A percentile compares a stretch with the other conserved stretches of the same genome.
Evolutionary conservation across 2,888 invertebrate genomes (phyloP).

Genomic region (Orthosia cruda): DNA sequence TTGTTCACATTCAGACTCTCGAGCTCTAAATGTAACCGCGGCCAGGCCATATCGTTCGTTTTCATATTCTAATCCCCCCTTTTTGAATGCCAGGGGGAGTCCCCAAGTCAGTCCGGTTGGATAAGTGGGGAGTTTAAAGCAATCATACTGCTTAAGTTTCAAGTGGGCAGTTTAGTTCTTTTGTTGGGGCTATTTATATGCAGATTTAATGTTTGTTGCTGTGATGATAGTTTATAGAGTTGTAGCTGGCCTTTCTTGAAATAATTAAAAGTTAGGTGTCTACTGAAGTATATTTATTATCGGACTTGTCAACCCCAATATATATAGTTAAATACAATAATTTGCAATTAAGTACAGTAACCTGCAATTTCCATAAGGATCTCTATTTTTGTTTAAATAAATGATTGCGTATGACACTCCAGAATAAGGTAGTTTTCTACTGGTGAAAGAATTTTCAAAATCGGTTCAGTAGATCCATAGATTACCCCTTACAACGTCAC

Average conservation of each 20-base stretch:
- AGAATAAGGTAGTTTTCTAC: no score
- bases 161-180: background rate
- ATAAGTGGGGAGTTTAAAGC: conserved; percentile 19
- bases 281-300: no score
- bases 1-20: conserved; percentile 41
- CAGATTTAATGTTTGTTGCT: background rate
- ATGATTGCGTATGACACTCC: no score
- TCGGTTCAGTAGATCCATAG: no score
- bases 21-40: conserved; percentile 49
- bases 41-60: conserved; percentile 38
- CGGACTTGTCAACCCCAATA: no score
- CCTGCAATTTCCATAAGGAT: no score
- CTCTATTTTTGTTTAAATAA: no score
- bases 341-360: no score
- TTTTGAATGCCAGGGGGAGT: conserved; percentile 36
- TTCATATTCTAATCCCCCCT: conserved; percentile 47
- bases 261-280: no score
- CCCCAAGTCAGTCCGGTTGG: conserved; percentile 5
- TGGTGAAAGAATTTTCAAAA: no score
- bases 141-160: conserved; percentile 15
- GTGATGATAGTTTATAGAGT: background rate
- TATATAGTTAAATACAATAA: no score
- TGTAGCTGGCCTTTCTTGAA: background rate
- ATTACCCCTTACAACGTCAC: no score
- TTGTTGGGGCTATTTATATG: conserved; percentile 1